A percentile compares a stretch with the other conserved stretches of the same genome.
These are phyloP conservation scores for Chionis minor DNA, from an alignment of 2,113 vertebrate species.

Conservation along the genomic window DNA sequence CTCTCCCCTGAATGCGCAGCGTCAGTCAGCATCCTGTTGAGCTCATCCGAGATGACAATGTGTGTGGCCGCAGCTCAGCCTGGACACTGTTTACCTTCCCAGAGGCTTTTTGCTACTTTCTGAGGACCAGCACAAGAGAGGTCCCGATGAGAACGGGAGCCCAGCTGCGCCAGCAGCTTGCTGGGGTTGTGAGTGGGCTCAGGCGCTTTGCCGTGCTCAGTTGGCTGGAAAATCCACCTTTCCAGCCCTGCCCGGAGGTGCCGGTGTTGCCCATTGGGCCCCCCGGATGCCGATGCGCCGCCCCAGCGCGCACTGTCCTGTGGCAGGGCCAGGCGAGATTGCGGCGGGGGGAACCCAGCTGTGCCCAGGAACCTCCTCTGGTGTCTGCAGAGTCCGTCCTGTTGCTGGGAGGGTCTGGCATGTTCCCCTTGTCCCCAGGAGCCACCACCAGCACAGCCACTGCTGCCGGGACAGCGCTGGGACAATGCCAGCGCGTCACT, in stretches of 20 bases:
- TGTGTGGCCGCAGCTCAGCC: background rate
- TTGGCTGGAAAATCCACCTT: background rate
- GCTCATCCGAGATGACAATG: background rate
- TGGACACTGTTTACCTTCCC: background rate
- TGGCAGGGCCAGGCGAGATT: background rate
- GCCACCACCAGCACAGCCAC: rapidly evolving
- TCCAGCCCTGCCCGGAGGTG: background rate
- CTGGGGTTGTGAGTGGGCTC: rapidly evolving
- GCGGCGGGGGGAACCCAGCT: background rate
- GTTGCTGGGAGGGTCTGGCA: background rate
- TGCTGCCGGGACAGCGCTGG: background rate
- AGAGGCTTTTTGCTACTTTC: background rate
- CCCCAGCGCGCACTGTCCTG: rapidly evolving
- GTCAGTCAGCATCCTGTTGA: background rate
- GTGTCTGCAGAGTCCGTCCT: background rate
- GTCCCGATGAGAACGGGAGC: background rate
- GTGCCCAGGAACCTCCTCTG: background rate
- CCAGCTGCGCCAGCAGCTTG: rapidly evolving
- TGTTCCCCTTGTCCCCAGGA: background rate
- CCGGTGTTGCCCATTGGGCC: background rate
- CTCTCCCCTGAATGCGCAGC: background rate
- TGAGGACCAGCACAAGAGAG: background rate
- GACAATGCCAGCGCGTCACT: background rate
- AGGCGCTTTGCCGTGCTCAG: rapidly evolving
- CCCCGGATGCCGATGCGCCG: background rate